phyloP scores from a whole-genome alignment of 2,113 vertebrate species.

The Vireo altiloquus region DNA sequence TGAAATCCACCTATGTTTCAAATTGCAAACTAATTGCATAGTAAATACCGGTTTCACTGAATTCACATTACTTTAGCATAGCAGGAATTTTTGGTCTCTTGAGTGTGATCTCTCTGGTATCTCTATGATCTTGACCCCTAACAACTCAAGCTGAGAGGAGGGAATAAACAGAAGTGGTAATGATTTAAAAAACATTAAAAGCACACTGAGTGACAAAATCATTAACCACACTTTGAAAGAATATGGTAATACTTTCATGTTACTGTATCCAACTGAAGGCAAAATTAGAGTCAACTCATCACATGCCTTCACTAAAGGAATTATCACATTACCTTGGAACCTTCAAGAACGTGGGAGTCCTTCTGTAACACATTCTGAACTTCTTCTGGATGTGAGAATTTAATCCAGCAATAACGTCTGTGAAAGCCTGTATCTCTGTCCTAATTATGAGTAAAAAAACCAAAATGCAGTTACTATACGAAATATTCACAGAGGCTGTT shows the following conservation, averaged over 20 bases:
- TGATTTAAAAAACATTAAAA: background rate
- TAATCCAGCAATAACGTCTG: conserved; percentile 82
- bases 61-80: background rate
- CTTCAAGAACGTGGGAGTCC: conserved; percentile 85
- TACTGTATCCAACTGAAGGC: background rate
- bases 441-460: conserved; percentile 63
- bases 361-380: conserved; percentile 82
- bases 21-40: background rate
- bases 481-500: background rate
- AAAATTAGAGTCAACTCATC: background rate
- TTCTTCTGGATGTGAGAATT: conserved; percentile 75
- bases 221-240: background rate
- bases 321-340: conserved; percentile 75
- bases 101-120: background rate
- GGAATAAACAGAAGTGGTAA: background rate
- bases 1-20: background rate
- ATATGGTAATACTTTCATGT: background rate
- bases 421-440: conserved; percentile 90
- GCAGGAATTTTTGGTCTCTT: background rate
- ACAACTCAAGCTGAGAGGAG: background rate
- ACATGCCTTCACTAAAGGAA: background rate
- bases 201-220: background rate
- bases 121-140: background rate
- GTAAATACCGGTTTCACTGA: background rate
- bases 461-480: background rate